These are phyloP conservation scores for Origma solitaria DNA, from an alignment of 2,113 vertebrate species.

Conservation along the genomic window DNA sequence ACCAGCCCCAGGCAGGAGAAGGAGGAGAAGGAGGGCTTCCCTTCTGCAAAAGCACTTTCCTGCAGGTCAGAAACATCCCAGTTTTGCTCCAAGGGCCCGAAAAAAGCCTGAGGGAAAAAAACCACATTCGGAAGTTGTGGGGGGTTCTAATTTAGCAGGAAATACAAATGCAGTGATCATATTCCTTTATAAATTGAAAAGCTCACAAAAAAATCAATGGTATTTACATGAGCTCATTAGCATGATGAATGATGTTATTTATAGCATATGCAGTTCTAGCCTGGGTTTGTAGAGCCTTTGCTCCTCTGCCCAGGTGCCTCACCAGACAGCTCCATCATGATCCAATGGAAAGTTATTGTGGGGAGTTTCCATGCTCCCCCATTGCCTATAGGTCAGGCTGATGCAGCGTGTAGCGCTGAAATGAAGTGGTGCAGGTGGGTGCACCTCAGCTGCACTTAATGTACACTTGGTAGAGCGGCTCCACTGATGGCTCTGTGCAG, in stretches of 20 bases:
- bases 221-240: not conserved
- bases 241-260: not conserved
- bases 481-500: rapidly evolving
- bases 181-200: not conserved
- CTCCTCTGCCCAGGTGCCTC: not conserved
- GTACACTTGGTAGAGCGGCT: not conserved
- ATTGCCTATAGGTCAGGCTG: not conserved
- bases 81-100: not conserved
- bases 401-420: rapidly evolving
- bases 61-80: not conserved
- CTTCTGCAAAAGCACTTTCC: not conserved
- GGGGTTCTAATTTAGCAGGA: not conserved
- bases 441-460: not conserved
- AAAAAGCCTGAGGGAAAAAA: not conserved
- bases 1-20: not conserved
- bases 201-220: not conserved
- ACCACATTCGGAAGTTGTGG: not conserved
- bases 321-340: not conserved
- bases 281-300: not conserved
- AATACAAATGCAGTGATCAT: not conserved
- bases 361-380: not conserved
- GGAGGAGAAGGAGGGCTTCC: not conserved
- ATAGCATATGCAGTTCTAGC: not conserved
- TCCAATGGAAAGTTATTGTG: not conserved
- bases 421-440: not conserved